Conservation (phyloP, 35 echinoderm and acorn worm species). For the Ophiothrix spiculata region DNA sequence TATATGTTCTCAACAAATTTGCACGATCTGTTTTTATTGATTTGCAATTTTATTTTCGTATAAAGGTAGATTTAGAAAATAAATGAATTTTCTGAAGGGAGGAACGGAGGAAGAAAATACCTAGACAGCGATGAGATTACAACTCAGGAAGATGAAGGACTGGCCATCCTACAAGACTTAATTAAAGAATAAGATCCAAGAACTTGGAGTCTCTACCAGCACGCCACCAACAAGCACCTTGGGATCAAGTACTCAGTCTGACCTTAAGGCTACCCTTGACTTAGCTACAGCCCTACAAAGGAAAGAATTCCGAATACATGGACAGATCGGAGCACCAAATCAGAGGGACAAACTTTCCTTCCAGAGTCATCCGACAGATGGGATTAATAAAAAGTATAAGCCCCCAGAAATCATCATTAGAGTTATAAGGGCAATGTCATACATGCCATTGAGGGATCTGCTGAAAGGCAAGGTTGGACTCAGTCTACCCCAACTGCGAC, state of each 20-base stretch:
- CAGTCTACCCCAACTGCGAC: not conserved
- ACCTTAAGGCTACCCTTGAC: not conserved
- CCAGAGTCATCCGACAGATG: conserved; percentile 17
- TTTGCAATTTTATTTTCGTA: too few relatives aligned
- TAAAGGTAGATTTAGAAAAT: too few relatives aligned
- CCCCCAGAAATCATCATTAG: not conserved
- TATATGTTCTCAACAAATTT: too few relatives aligned
- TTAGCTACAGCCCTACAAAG: not conserved
- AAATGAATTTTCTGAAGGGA: too few relatives aligned
- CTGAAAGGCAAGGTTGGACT: not conserved
- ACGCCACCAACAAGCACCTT: too few relatives aligned
- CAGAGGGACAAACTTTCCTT: conserved; percentile 20
- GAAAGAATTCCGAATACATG: too few relatives aligned
- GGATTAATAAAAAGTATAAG: not conserved
- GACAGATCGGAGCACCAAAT: conserved; percentile 32
- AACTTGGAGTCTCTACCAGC: not conserved
- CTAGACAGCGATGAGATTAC: conserved; percentile 3
- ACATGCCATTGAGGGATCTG: conserved; percentile 1
- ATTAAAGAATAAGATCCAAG: not conserved
- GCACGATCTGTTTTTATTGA: too few relatives aligned
- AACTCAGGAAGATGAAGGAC: not conserved
- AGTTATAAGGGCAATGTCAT: conserved; percentile 1
- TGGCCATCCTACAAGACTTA: not conserved
- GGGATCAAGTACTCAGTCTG: too few relatives aligned
- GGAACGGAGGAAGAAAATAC: too few relatives aligned